Evolutionary conservation across 2,888 invertebrate species (phyloP), one percentile per base, ranked within the genome.

Genomic region (Nycteola revayana): DNA sequence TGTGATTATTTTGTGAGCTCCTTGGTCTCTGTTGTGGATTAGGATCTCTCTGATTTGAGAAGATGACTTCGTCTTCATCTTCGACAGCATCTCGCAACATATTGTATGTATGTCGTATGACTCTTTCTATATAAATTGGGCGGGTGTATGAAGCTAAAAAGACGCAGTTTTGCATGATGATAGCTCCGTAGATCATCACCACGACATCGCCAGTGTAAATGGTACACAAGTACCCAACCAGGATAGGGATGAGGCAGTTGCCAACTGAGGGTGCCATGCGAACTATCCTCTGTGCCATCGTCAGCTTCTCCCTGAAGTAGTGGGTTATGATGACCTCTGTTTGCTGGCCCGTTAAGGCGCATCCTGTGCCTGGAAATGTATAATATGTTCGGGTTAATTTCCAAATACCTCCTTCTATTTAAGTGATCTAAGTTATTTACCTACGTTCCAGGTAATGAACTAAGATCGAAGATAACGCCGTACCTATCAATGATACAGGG

Each of bases 21-120:
- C 18, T 31, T n/a, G 31, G 4, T n/a, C 30, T 39, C 21, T 36
- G 25, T 25, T 37, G 44, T 39, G 32, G 32, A 18, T 26, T 28
- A n/a, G 26, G 14, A 5, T 46, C 44, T 25, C 49, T 68, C 68
- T 80, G 80, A 46, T 84, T 86, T 0, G 90, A 87, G 50, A 90
- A 90, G 49, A 91, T 90, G 1, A 91, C 89, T 66, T 91, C 91
- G 49, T 91, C 91, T 9, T 90, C 90, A 29, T 90, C 90, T 36
- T 90, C 89, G 0, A 71, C 79, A 0, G 80, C 82, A 10, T 84
- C 88, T 34, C 84, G 60, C 1, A 89, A 58, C 73, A 83, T 83
- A 45, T 87, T 89, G 46, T 89, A 89, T 0, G 85, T 88, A 33
- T 72, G 71, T 51, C 75, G 69, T n/a, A 89, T 70, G 1, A 85